phyloP scores from a whole-genome alignment of 2,888 invertebrate species.

The Dicyrtomina minuta region DNA sequence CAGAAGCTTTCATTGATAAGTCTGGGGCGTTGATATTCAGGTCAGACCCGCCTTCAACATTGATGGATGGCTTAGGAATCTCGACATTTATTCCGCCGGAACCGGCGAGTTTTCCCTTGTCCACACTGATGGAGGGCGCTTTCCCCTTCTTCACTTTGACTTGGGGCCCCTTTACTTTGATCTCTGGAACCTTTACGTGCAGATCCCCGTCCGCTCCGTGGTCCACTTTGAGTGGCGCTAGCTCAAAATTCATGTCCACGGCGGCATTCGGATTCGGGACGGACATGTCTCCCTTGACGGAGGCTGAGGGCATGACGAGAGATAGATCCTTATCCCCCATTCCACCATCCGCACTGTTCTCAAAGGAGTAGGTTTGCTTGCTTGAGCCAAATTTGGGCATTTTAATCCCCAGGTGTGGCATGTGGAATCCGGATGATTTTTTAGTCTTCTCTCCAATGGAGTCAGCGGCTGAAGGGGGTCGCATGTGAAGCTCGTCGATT shows the following conservation, averaged over 20 bases:
- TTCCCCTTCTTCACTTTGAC: conserved; percentile 15
- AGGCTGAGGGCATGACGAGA: conserved; percentile 2
- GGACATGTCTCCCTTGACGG: neutral
- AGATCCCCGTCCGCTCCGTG: neutral
- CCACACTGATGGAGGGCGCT: neutral
- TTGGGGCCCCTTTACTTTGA: neutral
- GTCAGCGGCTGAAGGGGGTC: conserved; percentile 34
- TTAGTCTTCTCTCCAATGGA: conserved; percentile 16
- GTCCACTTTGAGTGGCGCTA: neutral
- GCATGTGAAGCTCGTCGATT: conserved; percentile 28
- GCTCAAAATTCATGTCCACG: neutral
- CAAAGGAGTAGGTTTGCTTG: conserved; percentile 32
- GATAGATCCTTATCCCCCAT: conserved; percentile 8
- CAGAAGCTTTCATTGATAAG: neutral
- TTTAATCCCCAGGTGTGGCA: conserved; percentile 28
- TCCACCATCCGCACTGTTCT: neutral
- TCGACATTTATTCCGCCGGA: neutral
- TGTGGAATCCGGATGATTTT: conserved; percentile 23
- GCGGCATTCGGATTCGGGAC: neutral
- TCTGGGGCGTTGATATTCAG: neutral
- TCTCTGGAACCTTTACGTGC: neutral
- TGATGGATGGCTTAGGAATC: neutral
- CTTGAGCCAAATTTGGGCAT: conserved; percentile 31
- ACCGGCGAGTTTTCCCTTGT: neutral
- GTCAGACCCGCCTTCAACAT: neutral